A percentile compares a stretch with the other conserved stretches of the same genome.
phyloP scores from a whole-genome alignment of 2,797 vertebrate genomes.

The Sebastes matsubarae region DNA sequence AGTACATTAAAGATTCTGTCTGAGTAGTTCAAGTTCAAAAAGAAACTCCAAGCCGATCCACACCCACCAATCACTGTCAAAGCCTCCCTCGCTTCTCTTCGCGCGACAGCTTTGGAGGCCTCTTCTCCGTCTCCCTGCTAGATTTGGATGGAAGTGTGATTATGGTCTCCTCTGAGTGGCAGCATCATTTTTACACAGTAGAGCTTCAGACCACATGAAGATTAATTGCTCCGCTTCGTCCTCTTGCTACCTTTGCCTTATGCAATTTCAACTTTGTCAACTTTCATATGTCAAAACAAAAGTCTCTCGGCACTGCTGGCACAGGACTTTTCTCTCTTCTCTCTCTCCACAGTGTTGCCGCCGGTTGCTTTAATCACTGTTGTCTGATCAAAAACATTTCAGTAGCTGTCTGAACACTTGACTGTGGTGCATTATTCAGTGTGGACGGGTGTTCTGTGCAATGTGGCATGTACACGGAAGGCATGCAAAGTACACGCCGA shows the following conservation, averaged over 20 bases:
- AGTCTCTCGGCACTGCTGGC: background rate
- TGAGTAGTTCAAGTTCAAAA: slow-evolving; percentile 67
- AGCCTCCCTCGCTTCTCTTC: slow-evolving; percentile 26
- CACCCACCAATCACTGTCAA: slow-evolving; percentile 63
- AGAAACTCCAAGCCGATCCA: slow-evolving; percentile 47
- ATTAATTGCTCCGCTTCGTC: slow-evolving; percentile 48
- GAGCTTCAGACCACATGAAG: slow-evolving; percentile 20
- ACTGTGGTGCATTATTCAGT: slow-evolving; percentile 10
- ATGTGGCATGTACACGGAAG: background rate
- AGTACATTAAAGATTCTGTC: slow-evolving; percentile 72
- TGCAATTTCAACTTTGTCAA: slow-evolving; percentile 21
- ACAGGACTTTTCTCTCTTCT: background rate
- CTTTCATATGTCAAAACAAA: slow-evolving; percentile 14
- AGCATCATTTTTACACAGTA: slow-evolving; percentile 23
- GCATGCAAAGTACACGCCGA: background rate
- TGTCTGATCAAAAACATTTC: slow-evolving; percentile 25
- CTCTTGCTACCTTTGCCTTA: slow-evolving; percentile 23
- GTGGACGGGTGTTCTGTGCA: slow-evolving; percentile 5
- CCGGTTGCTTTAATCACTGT: slow-evolving; percentile 10
- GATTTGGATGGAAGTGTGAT: slow-evolving; percentile 55
- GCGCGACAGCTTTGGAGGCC: slow-evolving; percentile 39
- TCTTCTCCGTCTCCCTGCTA: slow-evolving; percentile 28
- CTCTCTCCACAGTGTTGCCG: background rate
- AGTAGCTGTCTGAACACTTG: slow-evolving; percentile 8
- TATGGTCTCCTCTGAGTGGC: slow-evolving; percentile 42